These are phyloP conservation scores for Mesembrinibis cayennensis DNA, from an alignment of 2,113 vertebrate species.

Conservation along the genomic window DNA sequence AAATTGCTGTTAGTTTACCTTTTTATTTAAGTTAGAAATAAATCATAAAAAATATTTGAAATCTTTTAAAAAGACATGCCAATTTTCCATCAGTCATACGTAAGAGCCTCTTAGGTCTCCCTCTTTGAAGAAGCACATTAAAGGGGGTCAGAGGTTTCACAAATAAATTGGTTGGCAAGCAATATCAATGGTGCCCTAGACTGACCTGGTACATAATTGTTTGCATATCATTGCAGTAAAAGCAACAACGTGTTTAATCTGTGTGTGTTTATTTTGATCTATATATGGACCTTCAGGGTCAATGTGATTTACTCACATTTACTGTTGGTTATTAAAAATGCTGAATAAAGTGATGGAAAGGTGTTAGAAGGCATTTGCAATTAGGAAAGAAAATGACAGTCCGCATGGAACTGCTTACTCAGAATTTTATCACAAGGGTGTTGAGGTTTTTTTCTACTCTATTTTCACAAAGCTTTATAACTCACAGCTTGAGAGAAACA, in stretches of 20 bases:
- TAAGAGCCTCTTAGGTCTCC: neutral
- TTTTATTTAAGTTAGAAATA: constrained; percentile 20
- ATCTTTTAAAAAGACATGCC: neutral
- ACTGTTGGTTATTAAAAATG: constrained; percentile 73
- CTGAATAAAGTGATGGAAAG: constrained; percentile 72
- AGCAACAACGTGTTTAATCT: constrained; percentile 68
- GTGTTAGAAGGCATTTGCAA: constrained; percentile 68
- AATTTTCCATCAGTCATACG: constrained; percentile 20
- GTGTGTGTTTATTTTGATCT: constrained; percentile 69
- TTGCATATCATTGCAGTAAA: constrained; percentile 68
- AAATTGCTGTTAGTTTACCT: neutral
- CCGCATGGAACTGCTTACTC: constrained; percentile 64
- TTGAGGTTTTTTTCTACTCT: neutral
- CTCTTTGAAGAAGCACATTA: constrained; percentile 57
- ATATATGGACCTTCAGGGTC: constrained; percentile 66
- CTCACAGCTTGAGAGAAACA: constrained; percentile 2
- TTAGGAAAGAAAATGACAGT: constrained; percentile 66
- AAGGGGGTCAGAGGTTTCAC: constrained; percentile 57
- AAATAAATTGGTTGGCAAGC: constrained; percentile 71
- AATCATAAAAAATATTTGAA: constrained; percentile 2
- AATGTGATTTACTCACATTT: constrained; percentile 74
- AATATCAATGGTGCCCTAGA: constrained; percentile 62
- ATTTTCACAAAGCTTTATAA: constrained; percentile 21
- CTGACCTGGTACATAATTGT: constrained; percentile 68
- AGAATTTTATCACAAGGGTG: constrained; percentile 57